Evolutionary conservation across 2,888 invertebrate genomes (phyloP).

Genomic region (Dasypogon diadema): DNA sequence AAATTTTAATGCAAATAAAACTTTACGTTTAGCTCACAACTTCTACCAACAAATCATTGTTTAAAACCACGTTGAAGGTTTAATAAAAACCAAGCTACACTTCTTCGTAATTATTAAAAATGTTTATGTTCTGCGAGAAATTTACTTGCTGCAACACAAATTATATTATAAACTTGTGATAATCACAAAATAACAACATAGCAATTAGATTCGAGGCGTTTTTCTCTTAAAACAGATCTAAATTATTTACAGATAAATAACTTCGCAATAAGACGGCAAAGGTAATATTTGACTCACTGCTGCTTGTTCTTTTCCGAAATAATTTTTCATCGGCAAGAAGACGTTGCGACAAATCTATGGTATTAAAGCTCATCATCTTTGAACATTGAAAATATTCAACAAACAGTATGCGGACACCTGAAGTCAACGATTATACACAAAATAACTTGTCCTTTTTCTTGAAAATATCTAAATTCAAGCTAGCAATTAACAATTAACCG

Average conservation of each 20-base stretch:
- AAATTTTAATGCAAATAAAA: no score
- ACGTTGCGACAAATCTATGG: conserved; percentile 52
- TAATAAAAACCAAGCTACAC: no score
- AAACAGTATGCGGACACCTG: background rate
- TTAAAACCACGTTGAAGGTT: no score
- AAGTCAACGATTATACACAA: background rate
- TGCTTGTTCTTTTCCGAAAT: conserved; percentile 42
- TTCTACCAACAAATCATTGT: no score
- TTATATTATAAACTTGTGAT: no score
- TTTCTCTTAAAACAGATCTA: background rate
- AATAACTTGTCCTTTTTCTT: background rate
- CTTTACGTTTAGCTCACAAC: no score
- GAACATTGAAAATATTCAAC: background rate
- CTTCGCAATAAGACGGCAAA: background rate
- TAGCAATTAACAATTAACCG: background rate
- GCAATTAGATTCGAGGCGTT: background rate
- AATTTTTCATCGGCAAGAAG: conserved; percentile 53
- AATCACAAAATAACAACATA: no score
- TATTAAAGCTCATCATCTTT: conserved; percentile 53
- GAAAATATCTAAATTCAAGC: background rate
- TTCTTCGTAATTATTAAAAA: no score
- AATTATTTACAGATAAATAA: background rate
- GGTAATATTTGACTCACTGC: conserved; percentile 9
- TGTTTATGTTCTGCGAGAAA: no score
- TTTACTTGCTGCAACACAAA: no score